Percentiles rank a stretch among this genome's conserved stretches.
Conservation (phyloP, 2,888 invertebrate genomes). For the Drosophila recens region DNA sequence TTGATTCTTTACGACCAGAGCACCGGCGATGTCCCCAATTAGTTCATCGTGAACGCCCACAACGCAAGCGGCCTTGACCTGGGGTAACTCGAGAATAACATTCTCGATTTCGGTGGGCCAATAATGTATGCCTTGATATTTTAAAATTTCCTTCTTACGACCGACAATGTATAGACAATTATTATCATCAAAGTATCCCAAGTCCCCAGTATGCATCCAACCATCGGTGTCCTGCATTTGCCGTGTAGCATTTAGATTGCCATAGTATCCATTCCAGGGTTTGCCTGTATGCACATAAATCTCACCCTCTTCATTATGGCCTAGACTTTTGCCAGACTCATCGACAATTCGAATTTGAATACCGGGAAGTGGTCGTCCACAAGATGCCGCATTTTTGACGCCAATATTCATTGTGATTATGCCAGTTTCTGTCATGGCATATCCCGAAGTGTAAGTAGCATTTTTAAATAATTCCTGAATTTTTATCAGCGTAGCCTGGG, state of each 20-base stretch:
- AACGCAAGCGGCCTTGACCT: conserved; percentile 72
- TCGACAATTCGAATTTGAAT: conserved; percentile 68
- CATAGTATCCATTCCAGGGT: conserved; percentile 79
- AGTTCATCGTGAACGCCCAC: conserved; percentile 54
- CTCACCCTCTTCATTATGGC: conserved; percentile 74
- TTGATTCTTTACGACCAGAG: conserved; percentile 39
- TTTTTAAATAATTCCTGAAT: conserved; percentile 43
- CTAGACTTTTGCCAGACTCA: conserved; percentile 65
- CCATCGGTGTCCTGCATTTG: conserved; percentile 65
- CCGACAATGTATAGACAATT: conserved; percentile 72
- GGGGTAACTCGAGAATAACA: conserved; percentile 64
- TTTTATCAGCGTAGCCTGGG: conserved; percentile 31
- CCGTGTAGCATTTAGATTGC: conserved; percentile 66
- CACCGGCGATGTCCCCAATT: conserved; percentile 52
- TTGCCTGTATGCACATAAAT: conserved; percentile 59
- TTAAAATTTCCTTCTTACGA: conserved; percentile 80
- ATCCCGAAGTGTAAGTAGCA: conserved; percentile 46
- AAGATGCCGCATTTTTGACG: conserved; percentile 48
- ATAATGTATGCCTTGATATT: conserved; percentile 65
- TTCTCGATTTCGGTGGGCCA: conserved; percentile 77
- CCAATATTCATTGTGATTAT: conserved; percentile 49
- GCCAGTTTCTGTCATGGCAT: conserved; percentile 68
- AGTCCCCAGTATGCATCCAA: conserved; percentile 81
- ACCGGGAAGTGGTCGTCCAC: conserved; percentile 64
- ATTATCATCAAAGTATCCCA: conserved; percentile 80